phyloP scores from a whole-genome alignment of 2,113 vertebrate genomes.

The Chloebia gouldiae region DNA sequence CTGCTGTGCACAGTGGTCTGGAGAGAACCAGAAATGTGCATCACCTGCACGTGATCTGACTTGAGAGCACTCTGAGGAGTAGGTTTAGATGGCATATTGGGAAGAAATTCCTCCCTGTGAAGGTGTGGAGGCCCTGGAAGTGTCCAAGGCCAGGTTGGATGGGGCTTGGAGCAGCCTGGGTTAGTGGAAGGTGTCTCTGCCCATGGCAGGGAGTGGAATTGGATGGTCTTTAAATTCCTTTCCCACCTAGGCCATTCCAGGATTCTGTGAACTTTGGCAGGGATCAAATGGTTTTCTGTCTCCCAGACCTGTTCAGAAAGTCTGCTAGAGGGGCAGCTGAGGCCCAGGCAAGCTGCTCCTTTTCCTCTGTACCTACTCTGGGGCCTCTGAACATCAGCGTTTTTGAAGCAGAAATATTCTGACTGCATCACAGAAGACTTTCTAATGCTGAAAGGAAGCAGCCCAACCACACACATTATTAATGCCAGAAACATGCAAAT shows the following conservation, averaged over 20 bases:
- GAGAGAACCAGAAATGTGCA: not conserved
- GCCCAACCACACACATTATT: constrained; percentile 20
- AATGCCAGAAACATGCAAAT: constrained; percentile 37
- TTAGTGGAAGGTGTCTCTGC: not conserved
- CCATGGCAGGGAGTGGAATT: not conserved
- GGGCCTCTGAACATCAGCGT: not conserved
- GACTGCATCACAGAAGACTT: constrained; percentile 18
- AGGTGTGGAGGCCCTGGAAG: not conserved
- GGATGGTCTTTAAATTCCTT: not conserved
- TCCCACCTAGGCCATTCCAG: not conserved
- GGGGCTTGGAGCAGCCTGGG: not conserved
- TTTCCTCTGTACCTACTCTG: not conserved
- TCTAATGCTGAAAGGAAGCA: constrained; percentile 47
- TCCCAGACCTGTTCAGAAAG: not conserved
- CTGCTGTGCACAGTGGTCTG: not conserved
- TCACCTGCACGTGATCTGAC: not conserved
- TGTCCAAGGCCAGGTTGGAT: not conserved
- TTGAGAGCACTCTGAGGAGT: not conserved
- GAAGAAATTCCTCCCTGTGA: not conserved
- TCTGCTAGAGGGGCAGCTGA: not conserved
- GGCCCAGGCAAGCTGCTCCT: not conserved
- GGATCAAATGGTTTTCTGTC: not conserved
- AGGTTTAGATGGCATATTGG: not conserved
- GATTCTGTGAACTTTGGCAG: not conserved
- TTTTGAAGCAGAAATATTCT: not conserved